These are phyloP conservation scores for Trachelus stipa DNA, from an alignment of 2,888 invertebrate species.

Conservation along the genomic window DNA sequence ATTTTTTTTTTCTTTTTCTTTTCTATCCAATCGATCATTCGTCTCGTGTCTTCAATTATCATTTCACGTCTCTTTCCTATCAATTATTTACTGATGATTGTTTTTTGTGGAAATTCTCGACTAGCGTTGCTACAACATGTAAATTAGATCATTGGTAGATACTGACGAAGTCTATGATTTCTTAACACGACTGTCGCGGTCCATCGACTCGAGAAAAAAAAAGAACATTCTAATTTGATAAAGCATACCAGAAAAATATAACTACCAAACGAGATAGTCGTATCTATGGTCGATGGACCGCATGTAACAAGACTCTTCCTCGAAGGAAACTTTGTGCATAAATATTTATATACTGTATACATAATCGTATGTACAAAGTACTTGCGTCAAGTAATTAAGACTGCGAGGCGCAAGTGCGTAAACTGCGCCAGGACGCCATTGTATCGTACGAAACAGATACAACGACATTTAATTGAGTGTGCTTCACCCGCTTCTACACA, in stretches of 20 bases:
- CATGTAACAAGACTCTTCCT: not conserved
- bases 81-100: not conserved
- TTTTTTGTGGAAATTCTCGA: conserved; percentile 13
- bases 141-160: conserved; percentile 22
- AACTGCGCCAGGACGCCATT: conserved; percentile 26
- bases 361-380: not conserved
- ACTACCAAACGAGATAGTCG: not conserved
- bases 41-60: no score
- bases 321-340: conserved; percentile 5
- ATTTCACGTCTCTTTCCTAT: not conserved
- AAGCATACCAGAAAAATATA: not conserved
- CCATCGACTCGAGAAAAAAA: conserved; percentile 6
- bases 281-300: not conserved
- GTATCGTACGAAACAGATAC: conserved; percentile 52
- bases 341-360: conserved; percentile 8
- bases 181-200: conserved; percentile 11
- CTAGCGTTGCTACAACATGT: conserved; percentile 8
- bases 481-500: conserved; percentile 5
- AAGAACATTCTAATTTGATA: not conserved
- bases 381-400: not conserved
- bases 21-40: no score
- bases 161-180: conserved; percentile 7
- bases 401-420: not conserved
- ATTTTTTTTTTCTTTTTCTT: not conserved
- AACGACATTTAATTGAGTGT: conserved; percentile 42